Base-by-base conservation (phyloP, 37 sponge, comb jelly and placozoan genomes). In the Hexactinellida sp. region DNA sequence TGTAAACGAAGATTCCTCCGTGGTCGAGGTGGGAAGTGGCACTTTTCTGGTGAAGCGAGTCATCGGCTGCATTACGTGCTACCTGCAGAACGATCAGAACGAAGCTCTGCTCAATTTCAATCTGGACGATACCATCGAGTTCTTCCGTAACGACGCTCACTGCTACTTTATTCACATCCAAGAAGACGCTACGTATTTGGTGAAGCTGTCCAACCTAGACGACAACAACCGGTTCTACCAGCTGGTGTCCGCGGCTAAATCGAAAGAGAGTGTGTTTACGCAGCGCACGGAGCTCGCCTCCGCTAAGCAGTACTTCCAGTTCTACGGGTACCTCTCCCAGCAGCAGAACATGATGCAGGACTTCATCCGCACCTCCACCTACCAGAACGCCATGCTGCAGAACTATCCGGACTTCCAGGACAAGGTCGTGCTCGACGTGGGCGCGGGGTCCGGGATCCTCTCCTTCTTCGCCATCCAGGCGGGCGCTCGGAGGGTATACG, bases 271-370 rank as follows among this genome's bases (percentile, higher is more conserved):
- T 24, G 90, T 89, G 85, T 98, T 98, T 54, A 86, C 63, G 39
- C 83, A 88, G 54, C 88, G 99, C 39, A 98, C 99, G 0, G 96
- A 95, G 36, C 92, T 92, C 32, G 86, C 93, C 0, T 98, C 96
- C 0, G 96, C 99, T 1, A 89, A 82, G 54, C 99, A 98, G 86
- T 98, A 98, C 87, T 98, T 98, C 83, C 92, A 95, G 90, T 98
- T 94, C 38, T 98, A 98, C 82, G 94, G 99, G 25, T 95, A 91
- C 54, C 88, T 98, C 32, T 93, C 92, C 0, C 99, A 98, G 89
- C 99, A 98, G 54, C 99, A 98, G 92, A 98, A 95, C 88, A 98
- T 98, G 99, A 0, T 96, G 85, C 97, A 98, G 89, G 99, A 98
- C 84, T 94, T 88, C 82, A 83, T 91, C 24, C 83, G 99, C 25